phyloP scores from a whole-genome alignment of 2,888 invertebrate species.

The Ormyrus pomaceus region DNA sequence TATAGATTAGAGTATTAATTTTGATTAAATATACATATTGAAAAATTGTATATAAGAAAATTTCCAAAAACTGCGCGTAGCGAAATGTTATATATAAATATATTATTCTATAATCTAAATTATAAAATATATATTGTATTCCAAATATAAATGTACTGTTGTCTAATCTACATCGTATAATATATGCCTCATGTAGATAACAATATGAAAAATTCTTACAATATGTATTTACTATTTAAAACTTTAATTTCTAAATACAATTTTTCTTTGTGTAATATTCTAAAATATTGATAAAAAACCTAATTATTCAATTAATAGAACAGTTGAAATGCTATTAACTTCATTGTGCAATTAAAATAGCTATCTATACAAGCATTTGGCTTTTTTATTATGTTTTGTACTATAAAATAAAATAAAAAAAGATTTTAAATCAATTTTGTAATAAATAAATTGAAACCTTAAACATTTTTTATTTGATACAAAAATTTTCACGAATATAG shows the following conservation, averaged over 20 bases:
- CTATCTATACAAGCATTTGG: constrained; percentile 23
- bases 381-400: constrained; percentile 37
- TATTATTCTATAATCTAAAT: too few relatives aligned
- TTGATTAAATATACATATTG: neutral
- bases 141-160: too few relatives aligned
- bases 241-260: neutral
- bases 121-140: too few relatives aligned
- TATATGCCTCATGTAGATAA: too few relatives aligned
- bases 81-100: too few relatives aligned
- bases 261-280: neutral
- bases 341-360: neutral
- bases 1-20: constrained; percentile 17
- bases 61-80: neutral
- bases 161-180: too few relatives aligned
- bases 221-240: too few relatives aligned
- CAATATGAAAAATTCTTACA: too few relatives aligned
- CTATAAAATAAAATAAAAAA: constrained; percentile 31
- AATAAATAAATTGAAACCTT: neutral
- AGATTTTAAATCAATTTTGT: neutral
- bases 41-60: neutral
- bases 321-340: too few relatives aligned
- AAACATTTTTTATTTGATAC: too few relatives aligned
- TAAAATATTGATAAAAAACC: neutral
- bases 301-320: neutral
- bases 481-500: too few relatives aligned